Evolutionary conservation across 2,797 vertebrate species (phyloP).

Genomic region (Mycteria americana): DNA sequence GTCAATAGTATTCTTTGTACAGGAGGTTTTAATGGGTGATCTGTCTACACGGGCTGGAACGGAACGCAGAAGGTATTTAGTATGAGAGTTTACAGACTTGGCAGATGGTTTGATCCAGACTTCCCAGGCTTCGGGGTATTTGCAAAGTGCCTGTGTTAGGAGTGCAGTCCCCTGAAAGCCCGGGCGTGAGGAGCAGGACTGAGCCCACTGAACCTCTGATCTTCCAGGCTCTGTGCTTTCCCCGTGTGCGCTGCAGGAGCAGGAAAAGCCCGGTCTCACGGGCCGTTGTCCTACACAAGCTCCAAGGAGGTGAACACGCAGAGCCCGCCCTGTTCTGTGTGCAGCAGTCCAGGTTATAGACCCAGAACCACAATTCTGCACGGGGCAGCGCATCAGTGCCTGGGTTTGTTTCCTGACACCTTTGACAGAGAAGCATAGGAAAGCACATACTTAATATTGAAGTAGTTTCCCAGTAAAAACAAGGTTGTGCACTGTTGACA

Average conservation of each 20-base stretch:
- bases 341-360: no score
- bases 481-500: not conserved
- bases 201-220: not conserved
- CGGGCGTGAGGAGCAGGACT: not conserved
- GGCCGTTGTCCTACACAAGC: not conserved
- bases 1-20: not conserved
- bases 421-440: not conserved
- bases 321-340: not conserved
- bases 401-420: not conserved
- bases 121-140: not conserved
- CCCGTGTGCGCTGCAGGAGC: not conserved
- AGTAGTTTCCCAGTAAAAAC: not conserved
- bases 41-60: not conserved
- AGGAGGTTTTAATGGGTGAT: not conserved
- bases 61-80: not conserved
- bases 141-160: not conserved
- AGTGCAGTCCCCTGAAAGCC: not conserved
- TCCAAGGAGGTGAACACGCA: not conserved
- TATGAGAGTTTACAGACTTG: not conserved
- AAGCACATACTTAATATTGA: not conserved
- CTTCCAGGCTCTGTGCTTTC: not conserved
- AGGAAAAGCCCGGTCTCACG: not conserved
- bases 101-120: not conserved
- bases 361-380: not conserved
- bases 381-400: not conserved